Base-by-base conservation (phyloP, 2,888 invertebrate species). In the Pristionchus maxplancki region DNA sequence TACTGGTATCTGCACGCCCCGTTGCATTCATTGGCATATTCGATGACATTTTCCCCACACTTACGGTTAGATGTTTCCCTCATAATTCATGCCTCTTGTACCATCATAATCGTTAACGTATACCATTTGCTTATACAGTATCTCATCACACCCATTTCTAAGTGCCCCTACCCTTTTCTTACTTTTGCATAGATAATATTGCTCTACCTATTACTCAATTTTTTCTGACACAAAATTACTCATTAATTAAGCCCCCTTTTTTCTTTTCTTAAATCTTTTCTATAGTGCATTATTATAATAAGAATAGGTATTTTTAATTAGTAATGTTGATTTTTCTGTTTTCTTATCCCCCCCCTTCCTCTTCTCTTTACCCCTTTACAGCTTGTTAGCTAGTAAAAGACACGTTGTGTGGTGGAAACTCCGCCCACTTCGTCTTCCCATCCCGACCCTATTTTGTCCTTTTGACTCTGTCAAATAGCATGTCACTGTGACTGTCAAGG, bases 401-500 rank as follows among this genome's bases (percentile, higher is more conserved):
- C 28, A 50, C 50, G 50, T 31, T 53, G 24, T 81, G 78, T 53
- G 31, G 53, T 31, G 82, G 31, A 31, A 34, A 31, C 82, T 34
- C 53, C 82, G 28, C 50, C 82, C 53, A 13, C 82, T 44, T 53
- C 31, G 53, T 31, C 50, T 20, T 24, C 53, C 24, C 40, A 34
- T 31, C 31, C 82, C 50, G 53, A 28, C 82, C 53, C 34, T 13
- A 34, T 31, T 37, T 74, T 37, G 82, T 31, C 82, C 82, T 82
- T 53, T 82, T 82, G 82, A 82, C 82, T 50, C 53, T 82, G 82
- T 82, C 82, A 82, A 82, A 82, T 82, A 50, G 71, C 71, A 78
- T 78, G 74, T 78, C 74, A 78, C 74, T 78, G 74, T 78, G 74
- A 78, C 74, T 82, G 50, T 82, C 82, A 34, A 82, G 82, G 82